Evolutionary conservation across 2,113 vertebrate genomes (phyloP).

Genomic region (Microtus oregoni): DNA sequence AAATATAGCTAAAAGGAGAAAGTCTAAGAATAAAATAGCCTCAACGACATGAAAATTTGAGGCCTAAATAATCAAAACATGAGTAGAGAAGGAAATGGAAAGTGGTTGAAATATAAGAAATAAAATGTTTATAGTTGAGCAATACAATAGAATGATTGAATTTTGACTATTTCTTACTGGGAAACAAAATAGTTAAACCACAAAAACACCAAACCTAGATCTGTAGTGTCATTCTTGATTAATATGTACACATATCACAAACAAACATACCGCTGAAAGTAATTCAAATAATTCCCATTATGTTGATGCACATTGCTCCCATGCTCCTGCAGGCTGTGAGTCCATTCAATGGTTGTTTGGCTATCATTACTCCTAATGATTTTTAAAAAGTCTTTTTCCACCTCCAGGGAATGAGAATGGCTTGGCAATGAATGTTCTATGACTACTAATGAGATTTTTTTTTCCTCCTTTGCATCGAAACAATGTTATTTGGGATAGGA

Average conservation of each 20-base stretch:
- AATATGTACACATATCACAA: not conserved
- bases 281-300: not conserved
- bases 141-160: not conserved
- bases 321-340: not conserved
- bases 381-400: constrained; percentile 48
- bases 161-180: not conserved
- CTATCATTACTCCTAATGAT: constrained; percentile 23
- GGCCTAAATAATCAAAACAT: not conserved
- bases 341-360: not conserved
- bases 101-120: not conserved
- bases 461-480: not conserved
- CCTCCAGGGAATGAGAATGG: constrained; percentile 40
- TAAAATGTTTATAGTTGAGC: not conserved
- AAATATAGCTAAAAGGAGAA: not conserved
- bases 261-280: not conserved
- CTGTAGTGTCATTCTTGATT: not conserved
- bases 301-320: not conserved
- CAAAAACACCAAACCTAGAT: not conserved
- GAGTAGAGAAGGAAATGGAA: not conserved
- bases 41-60: not conserved
- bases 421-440: constrained; percentile 45
- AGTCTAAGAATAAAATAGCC: not conserved
- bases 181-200: not conserved
- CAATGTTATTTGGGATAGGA: constrained; percentile 54
- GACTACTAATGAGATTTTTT: constrained; percentile 38